Evolutionary conservation across 2,797 vertebrate genomes (phyloP), one percentile per base, ranked within the genome.

Genomic region (Pseudochirops cupreus): DNA sequence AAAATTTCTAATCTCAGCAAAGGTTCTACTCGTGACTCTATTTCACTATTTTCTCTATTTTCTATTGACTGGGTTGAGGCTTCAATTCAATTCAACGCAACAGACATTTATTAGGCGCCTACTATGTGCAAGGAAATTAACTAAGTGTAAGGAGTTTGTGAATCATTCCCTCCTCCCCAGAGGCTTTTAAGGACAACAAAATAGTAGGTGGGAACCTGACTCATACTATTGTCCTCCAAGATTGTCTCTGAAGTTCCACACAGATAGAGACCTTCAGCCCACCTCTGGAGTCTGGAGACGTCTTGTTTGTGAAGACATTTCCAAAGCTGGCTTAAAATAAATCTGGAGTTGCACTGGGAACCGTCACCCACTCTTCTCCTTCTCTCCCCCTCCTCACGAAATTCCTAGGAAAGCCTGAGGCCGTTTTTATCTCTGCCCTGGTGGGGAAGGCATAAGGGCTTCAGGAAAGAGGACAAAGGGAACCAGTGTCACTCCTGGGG

Each of bases 401-500:
- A 96, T 92, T 90, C 95, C 95, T 58, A 54, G 96, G 95, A 94
- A 87, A 93, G 96, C 67, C 96, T 97, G 97, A 97, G 97, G 96
- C 50, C 92, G 96, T 95, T 97, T 96, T 97, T 96, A 96, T 98
- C 97, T 97, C 95, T 0, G 93, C 92, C 21, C 5, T 16, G 82
- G n/a, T 96, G 96, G 95, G 95, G n/a, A 93, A 90, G 97, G 94
- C 93, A 2, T 31, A 91, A 97, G 98, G 97, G 97, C 97, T 98
- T 97, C 98, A 98, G 98, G 98, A 98, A 98, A 92, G 92, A 97
- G 95, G 97, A 97, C 97, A 97, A 98, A 98, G 96, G 97, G 54
- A 57, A 95, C 94, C 56, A 54, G 55, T 95, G 97, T 97, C 97
- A 94, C 94, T n/a, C 93, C 18, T 91, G 95, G 96, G 95, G 92